A percentile compares a stretch with the other conserved stretches of the same genome.
Evolutionary conservation across 2,797 vertebrate genomes (phyloP).

Genomic region (Coilia nasus): DNA sequence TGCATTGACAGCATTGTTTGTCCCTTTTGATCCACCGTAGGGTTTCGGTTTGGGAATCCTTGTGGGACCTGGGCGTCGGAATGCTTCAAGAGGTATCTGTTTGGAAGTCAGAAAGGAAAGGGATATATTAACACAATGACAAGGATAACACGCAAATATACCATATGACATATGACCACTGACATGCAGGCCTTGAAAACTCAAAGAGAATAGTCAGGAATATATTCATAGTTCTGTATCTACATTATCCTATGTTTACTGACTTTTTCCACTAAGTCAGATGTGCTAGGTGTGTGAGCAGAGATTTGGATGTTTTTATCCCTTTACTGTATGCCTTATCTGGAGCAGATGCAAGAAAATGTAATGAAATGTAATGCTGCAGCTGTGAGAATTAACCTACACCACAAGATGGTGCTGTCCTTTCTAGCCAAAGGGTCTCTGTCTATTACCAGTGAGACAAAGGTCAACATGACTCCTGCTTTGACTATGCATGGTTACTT

Average conservation of each 20-base stretch:
- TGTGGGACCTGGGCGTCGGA: slow-evolving; percentile 79
- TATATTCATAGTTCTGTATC: not conserved
- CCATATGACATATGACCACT: not conserved
- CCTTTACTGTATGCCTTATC: not conserved
- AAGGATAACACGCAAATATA: not conserved
- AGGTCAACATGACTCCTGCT: not conserved
- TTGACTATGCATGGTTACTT: not conserved
- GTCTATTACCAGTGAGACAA: not conserved
- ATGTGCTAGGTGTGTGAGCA: not conserved
- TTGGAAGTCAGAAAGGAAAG: slow-evolving; percentile 40
- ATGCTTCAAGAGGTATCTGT: slow-evolving; percentile 84
- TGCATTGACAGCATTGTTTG: slow-evolving; percentile 53
- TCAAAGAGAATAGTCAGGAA: too few species aligned
- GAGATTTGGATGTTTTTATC: not conserved
- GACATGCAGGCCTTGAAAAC: not conserved
- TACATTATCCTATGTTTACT: not conserved
- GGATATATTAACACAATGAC: not conserved
- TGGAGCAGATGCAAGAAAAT: not conserved
- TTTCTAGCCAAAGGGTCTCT: not conserved
- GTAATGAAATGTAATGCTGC: not conserved
- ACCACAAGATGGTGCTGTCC: slow-evolving; percentile 62
- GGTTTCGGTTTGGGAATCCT: slow-evolving; percentile 88
- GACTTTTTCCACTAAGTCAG: not conserved
- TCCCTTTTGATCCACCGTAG: slow-evolving; percentile 69
- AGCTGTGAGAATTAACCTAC: not conserved